Evolutionary conservation across 1,140 invertebrate species (phyloP).

Genomic region (Drosophila yakuba): DNA sequence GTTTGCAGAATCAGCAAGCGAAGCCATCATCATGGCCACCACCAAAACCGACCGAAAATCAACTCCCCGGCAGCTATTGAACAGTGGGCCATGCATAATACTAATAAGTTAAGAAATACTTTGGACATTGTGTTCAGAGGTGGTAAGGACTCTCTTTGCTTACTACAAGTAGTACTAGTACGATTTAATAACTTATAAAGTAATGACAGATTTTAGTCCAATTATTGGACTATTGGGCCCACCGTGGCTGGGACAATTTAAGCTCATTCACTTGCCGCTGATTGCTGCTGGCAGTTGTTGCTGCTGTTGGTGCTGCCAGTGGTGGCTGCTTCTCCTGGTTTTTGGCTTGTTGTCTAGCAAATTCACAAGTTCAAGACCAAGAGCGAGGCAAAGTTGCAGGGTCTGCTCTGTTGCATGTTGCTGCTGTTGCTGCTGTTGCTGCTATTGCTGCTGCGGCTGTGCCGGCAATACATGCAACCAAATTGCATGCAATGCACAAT

Average conservation of each 20-base stretch:
- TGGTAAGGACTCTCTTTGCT: too few species aligned
- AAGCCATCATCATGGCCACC: slow-evolving; percentile 58
- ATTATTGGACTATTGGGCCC: background rate
- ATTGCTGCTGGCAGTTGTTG: slow-evolving; percentile 76
- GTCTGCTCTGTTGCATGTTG: slow-evolving; percentile 17
- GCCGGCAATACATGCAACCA: slow-evolving; percentile 50
- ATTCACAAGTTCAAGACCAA: slow-evolving; percentile 81
- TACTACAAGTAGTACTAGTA: too few species aligned
- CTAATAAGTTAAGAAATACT: too few species aligned
- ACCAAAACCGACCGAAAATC: slow-evolving; percentile 40
- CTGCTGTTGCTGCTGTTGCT: slow-evolving; percentile 10
- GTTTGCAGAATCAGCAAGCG: slow-evolving; percentile 36
- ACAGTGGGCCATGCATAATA: background rate
- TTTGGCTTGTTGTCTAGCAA: slow-evolving; percentile 71
- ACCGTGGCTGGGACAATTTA: slow-evolving; percentile 67
- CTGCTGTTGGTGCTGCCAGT: slow-evolving; percentile 47
- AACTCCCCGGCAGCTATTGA: slow-evolving; percentile 20
- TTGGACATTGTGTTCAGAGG: fast-evolving
- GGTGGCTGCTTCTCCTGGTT: slow-evolving; percentile 35
- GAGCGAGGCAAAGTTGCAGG: slow-evolving; percentile 69
- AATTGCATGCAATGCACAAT: slow-evolving; percentile 67
- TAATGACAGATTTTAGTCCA: background rate
- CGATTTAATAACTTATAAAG: background rate
- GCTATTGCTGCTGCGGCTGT: slow-evolving; percentile 5
- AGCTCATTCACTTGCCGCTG: slow-evolving; percentile 81